Conservation (phyloP, 2,113 vertebrate genomes). For the Rhinolophus sinicus region DNA sequence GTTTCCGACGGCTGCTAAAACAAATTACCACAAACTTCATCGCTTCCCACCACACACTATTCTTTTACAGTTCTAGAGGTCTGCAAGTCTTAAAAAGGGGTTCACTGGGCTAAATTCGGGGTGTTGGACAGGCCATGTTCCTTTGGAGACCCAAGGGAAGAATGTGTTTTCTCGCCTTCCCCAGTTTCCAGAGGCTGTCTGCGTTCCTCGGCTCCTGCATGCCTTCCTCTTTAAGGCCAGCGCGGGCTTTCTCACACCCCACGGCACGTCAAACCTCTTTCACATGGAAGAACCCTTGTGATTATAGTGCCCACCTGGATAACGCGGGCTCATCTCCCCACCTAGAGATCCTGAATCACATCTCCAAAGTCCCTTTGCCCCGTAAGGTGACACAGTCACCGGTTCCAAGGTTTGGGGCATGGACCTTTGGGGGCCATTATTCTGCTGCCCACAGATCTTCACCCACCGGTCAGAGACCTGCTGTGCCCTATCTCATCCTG, state of each 20-base stretch:
- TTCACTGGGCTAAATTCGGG: not conserved
- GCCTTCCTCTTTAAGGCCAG: not conserved
- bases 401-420: not conserved
- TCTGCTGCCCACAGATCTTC: not conserved
- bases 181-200: not conserved
- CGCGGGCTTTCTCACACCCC: not conserved
- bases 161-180: not conserved
- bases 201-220: no score
- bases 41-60: not conserved
- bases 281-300: not conserved
- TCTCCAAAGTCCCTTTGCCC: not conserved
- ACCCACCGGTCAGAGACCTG: not conserved
- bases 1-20: not conserved
- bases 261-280: not conserved
- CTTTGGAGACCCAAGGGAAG: no score
- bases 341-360: not conserved
- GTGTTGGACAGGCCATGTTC: not conserved
- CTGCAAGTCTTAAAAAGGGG: not conserved
- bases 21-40: not conserved
- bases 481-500: not conserved
- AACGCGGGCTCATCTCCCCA: not conserved
- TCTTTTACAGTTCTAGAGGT: not conserved
- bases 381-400: accelerated
- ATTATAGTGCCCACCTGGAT: not conserved
- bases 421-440: not conserved